These are phyloP conservation scores for Harpegnathos saltator DNA, from an alignment of 1,140 invertebrate genomes.

Conservation along the genomic window DNA sequence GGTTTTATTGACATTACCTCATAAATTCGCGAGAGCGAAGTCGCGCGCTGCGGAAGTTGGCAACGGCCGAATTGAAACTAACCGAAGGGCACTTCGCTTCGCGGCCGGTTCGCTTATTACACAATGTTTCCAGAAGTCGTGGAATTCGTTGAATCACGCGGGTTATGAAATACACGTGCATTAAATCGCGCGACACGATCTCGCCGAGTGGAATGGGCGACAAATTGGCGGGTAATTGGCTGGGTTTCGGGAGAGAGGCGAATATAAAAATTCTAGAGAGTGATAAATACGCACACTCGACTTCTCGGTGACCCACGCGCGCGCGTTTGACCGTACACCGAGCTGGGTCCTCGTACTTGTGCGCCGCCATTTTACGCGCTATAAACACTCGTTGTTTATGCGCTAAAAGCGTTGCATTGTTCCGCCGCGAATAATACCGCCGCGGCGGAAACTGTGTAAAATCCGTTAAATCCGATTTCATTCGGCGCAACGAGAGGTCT, in stretches of 20 bases:
- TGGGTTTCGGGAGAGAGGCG: neutral
- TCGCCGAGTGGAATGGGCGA: no score
- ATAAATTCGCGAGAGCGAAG: conserved; percentile 51
- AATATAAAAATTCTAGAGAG: neutral
- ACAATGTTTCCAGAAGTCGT: neutral
- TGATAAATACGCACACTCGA: neutral
- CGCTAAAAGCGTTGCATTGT: conserved; percentile 51
- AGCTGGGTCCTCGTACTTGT: neutral
- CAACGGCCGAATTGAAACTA: neutral
- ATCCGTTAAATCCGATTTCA: conserved; percentile 45
- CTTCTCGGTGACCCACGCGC: neutral
- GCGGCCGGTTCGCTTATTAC: neutral
- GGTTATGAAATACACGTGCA: no score
- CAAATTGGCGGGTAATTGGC: no score
- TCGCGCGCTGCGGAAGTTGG: conserved; percentile 12
- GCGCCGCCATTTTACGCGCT: conserved; percentile 13
- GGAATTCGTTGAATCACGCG: no score
- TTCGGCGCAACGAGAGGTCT: neutral
- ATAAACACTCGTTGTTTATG: conserved; percentile 31
- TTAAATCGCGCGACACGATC: no score
- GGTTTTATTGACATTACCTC: conserved; percentile 56
- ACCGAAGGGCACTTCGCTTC: conserved; percentile 1
- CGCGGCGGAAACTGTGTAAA: neutral
- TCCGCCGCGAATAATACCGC: conserved; percentile 13
- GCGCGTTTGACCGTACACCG: conserved; percentile 1